These are phyloP conservation scores for Pseudobourletiella spinata DNA, from an alignment of 1,140 invertebrate species.

Conservation along the genomic window DNA sequence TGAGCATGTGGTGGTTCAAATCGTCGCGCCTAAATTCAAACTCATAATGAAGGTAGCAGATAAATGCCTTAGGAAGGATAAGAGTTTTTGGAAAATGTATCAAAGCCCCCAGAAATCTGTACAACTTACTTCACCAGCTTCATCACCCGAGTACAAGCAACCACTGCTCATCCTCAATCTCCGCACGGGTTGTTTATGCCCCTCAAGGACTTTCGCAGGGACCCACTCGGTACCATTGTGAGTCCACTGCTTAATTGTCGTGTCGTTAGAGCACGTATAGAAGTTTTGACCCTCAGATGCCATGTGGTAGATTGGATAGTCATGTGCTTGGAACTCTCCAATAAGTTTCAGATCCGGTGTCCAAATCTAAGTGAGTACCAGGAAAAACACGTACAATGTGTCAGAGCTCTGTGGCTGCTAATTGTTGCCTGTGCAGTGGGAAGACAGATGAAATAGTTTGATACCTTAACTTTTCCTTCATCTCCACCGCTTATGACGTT, in stretches of 20 bases:
- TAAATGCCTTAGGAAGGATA: no score
- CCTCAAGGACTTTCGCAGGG: not conserved
- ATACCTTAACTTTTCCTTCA: slow-evolving; percentile 2
- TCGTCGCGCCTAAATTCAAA: no score
- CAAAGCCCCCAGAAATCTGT: no score
- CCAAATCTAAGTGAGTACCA: slow-evolving; percentile 5
- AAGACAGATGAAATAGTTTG: no score
- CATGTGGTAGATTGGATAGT: slow-evolving; percentile 9
- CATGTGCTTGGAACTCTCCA: slow-evolving; percentile 1
- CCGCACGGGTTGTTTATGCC: not conserved
- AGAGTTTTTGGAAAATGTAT: no score
- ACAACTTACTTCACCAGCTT: slow-evolving; percentile 1
- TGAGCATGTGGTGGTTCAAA: no score
- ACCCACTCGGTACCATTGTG: not conserved
- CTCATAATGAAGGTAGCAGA: no score
- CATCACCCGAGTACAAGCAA: not conserved
- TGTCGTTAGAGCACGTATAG: slow-evolving; percentile 2
- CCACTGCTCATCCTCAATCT: not conserved
- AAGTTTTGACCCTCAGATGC: slow-evolving; percentile 1
- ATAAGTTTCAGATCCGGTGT: not conserved
- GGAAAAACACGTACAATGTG: no score
- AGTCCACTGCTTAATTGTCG: slow-evolving; percentile 1
- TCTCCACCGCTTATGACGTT: not conserved
- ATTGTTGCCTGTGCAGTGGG: no score
- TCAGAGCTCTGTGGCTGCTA: no score